phyloP scores from a whole-genome alignment of 2,888 invertebrate species.

The Sinotaia quadrata region DNA sequence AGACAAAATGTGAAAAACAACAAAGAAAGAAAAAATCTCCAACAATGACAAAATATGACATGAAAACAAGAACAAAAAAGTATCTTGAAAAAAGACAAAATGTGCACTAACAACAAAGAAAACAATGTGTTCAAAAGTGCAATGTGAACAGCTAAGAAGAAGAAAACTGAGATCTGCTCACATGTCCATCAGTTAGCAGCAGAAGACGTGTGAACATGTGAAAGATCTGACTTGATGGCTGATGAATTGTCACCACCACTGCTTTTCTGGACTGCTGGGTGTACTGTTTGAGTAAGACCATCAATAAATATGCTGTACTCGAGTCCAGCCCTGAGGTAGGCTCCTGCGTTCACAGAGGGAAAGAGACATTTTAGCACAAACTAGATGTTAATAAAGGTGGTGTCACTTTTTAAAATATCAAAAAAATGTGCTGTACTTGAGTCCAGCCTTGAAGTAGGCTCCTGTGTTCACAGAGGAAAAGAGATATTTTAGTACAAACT shows the following conservation, averaged over 20 bases:
- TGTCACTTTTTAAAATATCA: no score
- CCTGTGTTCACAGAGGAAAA: no score
- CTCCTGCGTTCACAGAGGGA: no score
- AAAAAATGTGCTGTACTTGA: slow-evolving; percentile 84
- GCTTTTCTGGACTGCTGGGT: slow-evolving; percentile 84
- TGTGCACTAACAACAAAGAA: neutral
- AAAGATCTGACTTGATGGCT: slow-evolving; percentile 88
- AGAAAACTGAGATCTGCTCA: slow-evolving; percentile 37
- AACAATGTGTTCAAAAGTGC: no score
- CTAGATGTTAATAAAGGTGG: no score
- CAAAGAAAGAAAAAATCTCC: no score
- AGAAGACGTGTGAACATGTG: slow-evolving; percentile 86
- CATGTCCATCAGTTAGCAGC: slow-evolving; percentile 76
- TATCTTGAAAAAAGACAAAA: neutral
- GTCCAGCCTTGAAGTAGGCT: slow-evolving; percentile 87
- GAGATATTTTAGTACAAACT: no score
- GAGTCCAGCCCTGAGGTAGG: slow-evolving; percentile 88
- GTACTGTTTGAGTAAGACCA: slow-evolving; percentile 82
- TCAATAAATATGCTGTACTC: slow-evolving; percentile 83
- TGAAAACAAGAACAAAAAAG: neutral
- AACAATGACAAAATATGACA: neutral
- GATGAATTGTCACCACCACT: slow-evolving; percentile 85
- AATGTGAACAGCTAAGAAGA: neutral
- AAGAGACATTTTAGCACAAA: no score
- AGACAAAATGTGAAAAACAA: no score